phyloP scores from a whole-genome alignment of 1,140 invertebrate genomes.

The Monomorium pharaonis region DNA sequence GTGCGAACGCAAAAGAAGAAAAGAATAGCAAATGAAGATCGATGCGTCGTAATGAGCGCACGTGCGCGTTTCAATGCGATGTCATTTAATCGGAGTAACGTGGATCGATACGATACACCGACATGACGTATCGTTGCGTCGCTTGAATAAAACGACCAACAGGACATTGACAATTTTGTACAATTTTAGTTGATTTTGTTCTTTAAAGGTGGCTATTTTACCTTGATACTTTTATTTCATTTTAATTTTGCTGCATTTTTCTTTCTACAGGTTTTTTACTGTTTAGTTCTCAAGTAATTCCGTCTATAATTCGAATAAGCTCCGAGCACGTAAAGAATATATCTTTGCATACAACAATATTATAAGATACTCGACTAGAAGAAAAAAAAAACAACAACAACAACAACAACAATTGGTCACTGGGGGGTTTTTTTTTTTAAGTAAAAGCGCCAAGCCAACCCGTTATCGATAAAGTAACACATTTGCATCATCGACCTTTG shows the following conservation, averaged over 20 bases:
- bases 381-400: constrained; percentile 15
- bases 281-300: not conserved
- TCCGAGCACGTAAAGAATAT: not conserved
- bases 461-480: constrained; percentile 30
- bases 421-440: constrained; percentile 2
- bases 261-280: not conserved
- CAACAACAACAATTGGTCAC: constrained; percentile 45
- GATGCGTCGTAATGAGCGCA: constrained; percentile 38
- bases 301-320: no score
- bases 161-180: constrained; percentile 8
- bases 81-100: constrained; percentile 55
- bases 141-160: constrained; percentile 29
- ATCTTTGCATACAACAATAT: not conserved
- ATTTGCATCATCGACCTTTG: constrained; percentile 57
- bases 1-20: constrained; percentile 60
- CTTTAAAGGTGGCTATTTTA: constrained; percentile 6
- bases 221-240: constrained; percentile 2
- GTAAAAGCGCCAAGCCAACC: not conserved
- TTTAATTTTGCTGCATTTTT: not conserved
- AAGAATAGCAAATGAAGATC: constrained; percentile 19
- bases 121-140: constrained; percentile 26
- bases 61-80: constrained; percentile 25
- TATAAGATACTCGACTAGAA: not conserved
- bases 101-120: constrained; percentile 25
- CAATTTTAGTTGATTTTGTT: constrained; percentile 21